Percentiles rank a stretch among this genome's conserved stretches.
Evolutionary conservation across 1,140 invertebrate genomes (phyloP).

Genomic region (Drosophila ercepeae): DNA sequence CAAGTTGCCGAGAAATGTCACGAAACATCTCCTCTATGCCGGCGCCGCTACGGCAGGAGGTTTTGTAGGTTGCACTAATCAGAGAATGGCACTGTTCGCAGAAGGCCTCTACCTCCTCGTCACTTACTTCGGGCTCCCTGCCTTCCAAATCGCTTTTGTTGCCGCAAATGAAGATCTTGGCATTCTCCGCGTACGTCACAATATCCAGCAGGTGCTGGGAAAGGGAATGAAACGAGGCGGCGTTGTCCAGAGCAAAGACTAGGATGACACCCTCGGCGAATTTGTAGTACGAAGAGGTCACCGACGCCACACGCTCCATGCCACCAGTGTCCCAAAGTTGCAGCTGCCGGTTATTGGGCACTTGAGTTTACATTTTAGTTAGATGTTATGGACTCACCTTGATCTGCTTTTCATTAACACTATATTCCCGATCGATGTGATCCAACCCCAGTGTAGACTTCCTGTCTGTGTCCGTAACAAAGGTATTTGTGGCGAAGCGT

Average conservation of each 20-base stretch:
- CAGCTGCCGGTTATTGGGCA: constrained; percentile 85
- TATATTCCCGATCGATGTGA: constrained; percentile 93
- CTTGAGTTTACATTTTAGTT: background rate
- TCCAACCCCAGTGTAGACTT: constrained; percentile 96
- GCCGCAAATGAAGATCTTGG: constrained; percentile 96
- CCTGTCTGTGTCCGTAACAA: constrained; percentile 91
- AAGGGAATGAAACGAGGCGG: constrained; percentile 95
- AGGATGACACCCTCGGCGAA: constrained; percentile 96
- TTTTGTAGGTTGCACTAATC: constrained; percentile 94
- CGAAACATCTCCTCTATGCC: constrained; percentile 96
- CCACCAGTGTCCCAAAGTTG: constrained; percentile 97
- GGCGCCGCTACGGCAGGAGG: constrained; percentile 94
- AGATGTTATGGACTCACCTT: constrained; percentile 85
- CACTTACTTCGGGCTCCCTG: constrained; percentile 88
- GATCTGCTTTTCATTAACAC: constrained; percentile 89
- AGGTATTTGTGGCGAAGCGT: constrained; percentile 94
- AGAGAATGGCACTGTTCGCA: constrained; percentile 96
- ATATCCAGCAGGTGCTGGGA: constrained; percentile 96
- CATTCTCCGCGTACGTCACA: constrained; percentile 96
- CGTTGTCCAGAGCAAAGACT: constrained; percentile 95
- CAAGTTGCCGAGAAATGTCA: constrained; percentile 92
- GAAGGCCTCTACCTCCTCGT: constrained; percentile 95
- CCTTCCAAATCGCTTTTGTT: constrained; percentile 94
- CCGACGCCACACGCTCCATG: constrained; percentile 96
- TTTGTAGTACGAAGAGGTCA: constrained; percentile 97